Evolutionary conservation across 2,797 vertebrate species (phyloP).

Genomic region (Odontamblyopus lacepedii): DNA sequence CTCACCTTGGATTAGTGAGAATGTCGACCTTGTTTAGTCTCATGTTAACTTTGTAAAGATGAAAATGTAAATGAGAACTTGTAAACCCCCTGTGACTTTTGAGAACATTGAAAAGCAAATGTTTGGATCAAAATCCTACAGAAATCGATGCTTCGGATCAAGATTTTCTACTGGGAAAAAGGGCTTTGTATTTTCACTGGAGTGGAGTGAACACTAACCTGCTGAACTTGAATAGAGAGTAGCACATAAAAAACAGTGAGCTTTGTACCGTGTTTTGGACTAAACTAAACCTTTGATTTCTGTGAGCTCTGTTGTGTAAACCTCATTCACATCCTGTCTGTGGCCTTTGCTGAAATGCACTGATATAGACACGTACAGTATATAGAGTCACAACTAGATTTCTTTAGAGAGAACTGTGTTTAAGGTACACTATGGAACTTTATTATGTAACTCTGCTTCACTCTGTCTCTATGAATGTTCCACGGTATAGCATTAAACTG

Average conservation of each 20-base stretch:
- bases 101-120: background rate
- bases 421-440: too few species aligned
- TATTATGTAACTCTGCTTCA: too few species aligned
- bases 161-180: slow-evolving; percentile 20
- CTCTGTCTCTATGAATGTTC: too few species aligned
- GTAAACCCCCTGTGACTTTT: background rate
- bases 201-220: slow-evolving; percentile 41
- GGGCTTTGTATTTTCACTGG: slow-evolving; percentile 1
- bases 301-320: slow-evolving; percentile 23
- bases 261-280: slow-evolving; percentile 19
- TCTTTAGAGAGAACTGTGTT: background rate
- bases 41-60: background rate
- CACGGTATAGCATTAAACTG: too few species aligned
- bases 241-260: slow-evolving; percentile 36
- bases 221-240: slow-evolving; percentile 51
- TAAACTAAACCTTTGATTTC: slow-evolving; percentile 38
- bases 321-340: slow-evolving; percentile 24
- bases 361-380: background rate
- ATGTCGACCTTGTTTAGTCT: background rate
- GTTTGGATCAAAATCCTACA: slow-evolving; percentile 2
- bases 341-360: slow-evolving; percentile 39
- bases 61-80: background rate
- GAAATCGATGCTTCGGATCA: slow-evolving; percentile 14
- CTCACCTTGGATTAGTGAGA: background rate
- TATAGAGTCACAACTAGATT: background rate